Evolutionary conservation across 2,797 vertebrate genomes (phyloP), one percentile per base, ranked within the genome.

Genomic region (Liparis tanakae): DNA sequence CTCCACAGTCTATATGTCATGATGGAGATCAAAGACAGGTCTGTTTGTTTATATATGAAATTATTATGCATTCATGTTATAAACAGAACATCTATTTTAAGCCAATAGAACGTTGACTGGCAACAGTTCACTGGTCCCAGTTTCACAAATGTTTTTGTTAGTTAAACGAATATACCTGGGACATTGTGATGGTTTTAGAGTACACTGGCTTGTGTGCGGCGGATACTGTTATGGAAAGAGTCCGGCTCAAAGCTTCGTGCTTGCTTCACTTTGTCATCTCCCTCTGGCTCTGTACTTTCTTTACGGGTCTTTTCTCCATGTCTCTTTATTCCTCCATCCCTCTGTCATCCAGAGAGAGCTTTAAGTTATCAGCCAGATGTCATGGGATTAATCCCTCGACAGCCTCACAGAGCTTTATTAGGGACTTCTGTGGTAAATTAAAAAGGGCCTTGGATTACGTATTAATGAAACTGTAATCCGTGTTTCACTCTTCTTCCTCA

Each of bases 321-420:
- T 36, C 36, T 10, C 13, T 78, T 58, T 66, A 51, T 55, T 68
- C 61, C 34, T 61, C 36, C 41, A 17, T 68, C 68, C 51, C 12
- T 25, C 48, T 51, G 43, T 74, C 68, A 59, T 64, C 30, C 36
- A 44, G 46, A 1, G 3, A 60, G 22, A 2, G 12, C 68, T 79
- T 43, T 53, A 67, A 74, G 67, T 64, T 65, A 50, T 67, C 60
- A 9, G 66, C 48, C 46, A 33, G 15, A 69, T 61, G 60, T 79
- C 59, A 17, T 22, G 72, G 66, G 81, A 72, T 73, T 5, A 69
- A 75, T 72, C 79, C 74, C 74, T 73, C n/a, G 3, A 54, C n/a
- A n/a, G 46, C 58, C 54, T 43, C 50, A 20, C 50, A 0, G 33
- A 72, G n/a, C n/a, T n/a, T n/a, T n/a, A n/a, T n/a, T n/a, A n/a